A percentile compares a stretch with the other conserved stretches of the same genome.
Evolutionary conservation across 2,113 vertebrate genomes (phyloP).

Genomic region (Semicossyphus pulcher): DNA sequence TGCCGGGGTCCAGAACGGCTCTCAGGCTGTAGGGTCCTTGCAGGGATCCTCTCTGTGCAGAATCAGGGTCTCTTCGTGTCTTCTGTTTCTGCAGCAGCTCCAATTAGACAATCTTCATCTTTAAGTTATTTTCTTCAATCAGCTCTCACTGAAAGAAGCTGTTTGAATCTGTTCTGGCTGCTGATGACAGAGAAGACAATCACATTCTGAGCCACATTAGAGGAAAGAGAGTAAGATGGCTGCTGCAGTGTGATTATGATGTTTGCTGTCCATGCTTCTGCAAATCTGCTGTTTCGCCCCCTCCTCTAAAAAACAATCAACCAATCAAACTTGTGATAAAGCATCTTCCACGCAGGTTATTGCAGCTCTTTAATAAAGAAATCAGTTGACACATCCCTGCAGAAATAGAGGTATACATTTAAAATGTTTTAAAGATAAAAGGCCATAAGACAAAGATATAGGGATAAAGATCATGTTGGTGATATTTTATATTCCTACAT

Average conservation of each 20-base stretch:
- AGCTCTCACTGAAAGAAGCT: neutral
- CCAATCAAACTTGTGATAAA: too few relatives aligned
- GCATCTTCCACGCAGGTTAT: too few relatives aligned
- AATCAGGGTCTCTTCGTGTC: too few relatives aligned
- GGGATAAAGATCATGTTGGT: too few relatives aligned
- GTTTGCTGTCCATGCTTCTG: neutral
- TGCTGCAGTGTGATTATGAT: neutral
- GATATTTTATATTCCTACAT: too few relatives aligned
- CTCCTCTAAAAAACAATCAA: too few relatives aligned
- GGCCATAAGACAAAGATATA: too few relatives aligned
- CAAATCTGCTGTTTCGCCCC: neutral
- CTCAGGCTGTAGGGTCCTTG: slow-evolving; percentile 5
- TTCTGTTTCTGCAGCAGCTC: slow-evolving; percentile 20
- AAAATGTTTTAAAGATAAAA: too few relatives aligned
- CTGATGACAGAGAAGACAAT: neutral
- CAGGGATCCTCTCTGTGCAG: slow-evolving; percentile 13
- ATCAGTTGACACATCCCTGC: too few relatives aligned
- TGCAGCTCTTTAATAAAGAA: too few relatives aligned
- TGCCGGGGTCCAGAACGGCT: slow-evolving; percentile 24
- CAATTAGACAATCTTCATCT: slow-evolving; percentile 12
- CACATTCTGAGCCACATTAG: neutral
- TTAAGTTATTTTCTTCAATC: slow-evolving; percentile 17
- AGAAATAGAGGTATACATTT: too few relatives aligned
- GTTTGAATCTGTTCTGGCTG: slow-evolving; percentile 1
- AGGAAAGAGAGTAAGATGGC: neutral